Percentiles rank a stretch among this genome's conserved stretches.
phyloP scores from a whole-genome alignment of 2,888 invertebrate species.

The Drepanosiphum platanoidis region DNA sequence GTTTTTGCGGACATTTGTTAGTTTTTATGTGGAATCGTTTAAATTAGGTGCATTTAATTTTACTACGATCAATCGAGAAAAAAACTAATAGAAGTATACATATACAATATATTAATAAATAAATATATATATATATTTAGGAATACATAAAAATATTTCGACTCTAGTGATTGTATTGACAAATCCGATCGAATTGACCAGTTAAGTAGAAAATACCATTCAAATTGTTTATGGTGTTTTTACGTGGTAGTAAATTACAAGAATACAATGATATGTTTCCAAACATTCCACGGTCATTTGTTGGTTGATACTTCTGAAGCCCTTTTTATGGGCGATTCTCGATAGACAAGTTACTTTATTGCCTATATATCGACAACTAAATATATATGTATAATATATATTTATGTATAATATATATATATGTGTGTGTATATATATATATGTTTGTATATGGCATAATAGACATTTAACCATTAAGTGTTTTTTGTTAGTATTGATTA shows the following conservation, averaged over 20 bases:
- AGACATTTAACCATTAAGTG: slow-evolving; percentile 29
- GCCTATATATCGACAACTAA: slow-evolving; percentile 1
- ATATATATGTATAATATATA: background rate
- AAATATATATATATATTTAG: too few species aligned
- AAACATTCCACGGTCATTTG: slow-evolving; percentile 26
- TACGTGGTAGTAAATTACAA: slow-evolving; percentile 37
- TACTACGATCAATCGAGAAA: too few species aligned
- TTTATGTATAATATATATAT: too few species aligned
- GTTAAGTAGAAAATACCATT: slow-evolving; percentile 41
- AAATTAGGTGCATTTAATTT: too few species aligned
- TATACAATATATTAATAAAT: too few species aligned
- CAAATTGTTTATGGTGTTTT: slow-evolving; percentile 24
- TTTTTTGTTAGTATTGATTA: slow-evolving; percentile 10
- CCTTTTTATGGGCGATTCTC: slow-evolving; percentile 48
- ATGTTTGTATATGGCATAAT: background rate
- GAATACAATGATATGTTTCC: slow-evolving; percentile 20
- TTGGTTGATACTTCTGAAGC: slow-evolving; percentile 22
- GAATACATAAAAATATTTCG: background rate
- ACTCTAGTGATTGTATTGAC: background rate
- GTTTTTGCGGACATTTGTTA: too few species aligned
- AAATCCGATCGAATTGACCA: slow-evolving; percentile 4
- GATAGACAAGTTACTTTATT: slow-evolving; percentile 47
- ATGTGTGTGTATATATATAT: too few species aligned
- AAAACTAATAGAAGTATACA: too few species aligned
- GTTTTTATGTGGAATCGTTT: too few species aligned